Conservation (phyloP, 2,113 vertebrate species). For the Clarias magur region DNA sequence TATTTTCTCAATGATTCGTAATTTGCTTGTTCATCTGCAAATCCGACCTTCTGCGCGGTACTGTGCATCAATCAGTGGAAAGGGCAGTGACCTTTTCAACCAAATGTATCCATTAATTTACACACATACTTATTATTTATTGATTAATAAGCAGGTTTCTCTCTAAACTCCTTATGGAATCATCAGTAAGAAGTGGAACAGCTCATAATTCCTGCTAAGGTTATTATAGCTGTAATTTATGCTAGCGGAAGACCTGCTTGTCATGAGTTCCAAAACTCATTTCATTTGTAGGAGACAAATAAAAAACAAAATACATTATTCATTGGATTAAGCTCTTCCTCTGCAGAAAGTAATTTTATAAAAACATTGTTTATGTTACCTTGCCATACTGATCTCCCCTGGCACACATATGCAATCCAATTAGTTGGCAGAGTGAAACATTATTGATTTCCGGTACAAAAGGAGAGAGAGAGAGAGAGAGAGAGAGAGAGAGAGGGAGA, state of each 20-base stretch:
- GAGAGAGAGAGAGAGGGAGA: not conserved
- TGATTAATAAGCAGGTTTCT: conserved; percentile 74
- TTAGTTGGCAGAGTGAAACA: conserved; percentile 66
- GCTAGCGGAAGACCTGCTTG: conserved; percentile 32
- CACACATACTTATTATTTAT: conserved; percentile 75
- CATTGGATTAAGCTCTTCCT: conserved; percentile 58
- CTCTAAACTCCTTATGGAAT: conserved; percentile 61
- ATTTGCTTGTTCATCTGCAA: conserved; percentile 67
- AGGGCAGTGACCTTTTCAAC: conserved; percentile 69
- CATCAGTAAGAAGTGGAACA: conserved; percentile 71
- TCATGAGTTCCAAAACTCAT: conserved; percentile 47
- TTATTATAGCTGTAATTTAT: conserved; percentile 66
- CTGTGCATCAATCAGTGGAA: conserved; percentile 65
- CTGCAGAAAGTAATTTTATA: conserved; percentile 68
- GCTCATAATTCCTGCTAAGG: conserved; percentile 69
- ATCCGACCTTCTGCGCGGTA: conserved; percentile 70
- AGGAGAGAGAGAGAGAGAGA: conserved; percentile 6
- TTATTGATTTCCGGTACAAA: conserved; percentile 66
- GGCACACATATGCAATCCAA: conserved; percentile 69
- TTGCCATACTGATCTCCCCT: conserved; percentile 65
- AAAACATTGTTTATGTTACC: conserved; percentile 66
- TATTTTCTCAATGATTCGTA: conserved; percentile 63
- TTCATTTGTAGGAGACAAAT: conserved; percentile 50
- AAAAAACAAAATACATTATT: conserved; percentile 55
- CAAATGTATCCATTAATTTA: conserved; percentile 73